phyloP scores from a whole-genome alignment of 2,888 invertebrate species.

The Heliconius cydno region DNA sequence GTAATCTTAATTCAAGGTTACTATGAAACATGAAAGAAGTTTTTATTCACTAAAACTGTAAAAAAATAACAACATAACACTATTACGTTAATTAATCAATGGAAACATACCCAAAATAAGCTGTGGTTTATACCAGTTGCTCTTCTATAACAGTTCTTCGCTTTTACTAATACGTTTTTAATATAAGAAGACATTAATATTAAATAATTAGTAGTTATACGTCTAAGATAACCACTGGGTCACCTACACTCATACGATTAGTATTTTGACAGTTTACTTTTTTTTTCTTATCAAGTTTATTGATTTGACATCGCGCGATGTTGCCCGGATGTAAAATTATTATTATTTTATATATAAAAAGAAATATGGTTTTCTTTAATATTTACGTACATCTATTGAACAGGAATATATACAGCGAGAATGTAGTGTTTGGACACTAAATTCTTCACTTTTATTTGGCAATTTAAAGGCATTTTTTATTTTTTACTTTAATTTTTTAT shows the following conservation, averaged over 20 bases:
- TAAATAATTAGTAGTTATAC: conserved; percentile 38
- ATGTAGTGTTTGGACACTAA: not conserved
- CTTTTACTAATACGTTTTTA: conserved; percentile 66
- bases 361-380: not conserved
- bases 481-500: not conserved
- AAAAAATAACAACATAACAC: not conserved
- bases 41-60: not conserved
- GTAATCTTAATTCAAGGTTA: conserved; percentile 9
- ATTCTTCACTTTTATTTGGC: not conserved
- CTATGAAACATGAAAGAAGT: not conserved
- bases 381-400: not conserved
- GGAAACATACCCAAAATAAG: conserved; percentile 64
- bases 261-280: conserved; percentile 36
- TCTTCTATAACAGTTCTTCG: conserved; percentile 62
- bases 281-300: conserved; percentile 38
- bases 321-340: conserved; percentile 50
- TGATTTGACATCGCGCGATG: conserved; percentile 47
- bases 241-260: conserved; percentile 17
- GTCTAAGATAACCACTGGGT: conserved; percentile 24
- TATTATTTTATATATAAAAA: not conserved
- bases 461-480: not conserved
- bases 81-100: conserved; percentile 25
- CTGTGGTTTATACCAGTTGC: conserved; percentile 61
- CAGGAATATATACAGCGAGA: not conserved
- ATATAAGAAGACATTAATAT: conserved; percentile 66